A percentile compares a stretch with the other conserved stretches of the same genome.
Evolutionary conservation across 2,888 invertebrate species (phyloP).

Genomic region (Metopia argyrocephala): DNA sequence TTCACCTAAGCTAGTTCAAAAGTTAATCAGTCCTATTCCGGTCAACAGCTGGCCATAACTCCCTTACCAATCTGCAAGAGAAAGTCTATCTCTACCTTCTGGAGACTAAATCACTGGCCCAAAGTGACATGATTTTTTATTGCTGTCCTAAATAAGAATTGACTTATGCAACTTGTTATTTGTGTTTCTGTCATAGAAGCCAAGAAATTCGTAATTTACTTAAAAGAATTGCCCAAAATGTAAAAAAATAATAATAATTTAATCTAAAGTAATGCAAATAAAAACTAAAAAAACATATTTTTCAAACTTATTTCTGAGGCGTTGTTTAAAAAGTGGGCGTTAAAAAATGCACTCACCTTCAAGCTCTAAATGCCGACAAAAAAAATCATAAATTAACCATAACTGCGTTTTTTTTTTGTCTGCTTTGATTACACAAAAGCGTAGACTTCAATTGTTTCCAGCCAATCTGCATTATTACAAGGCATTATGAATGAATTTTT

Average conservation of each 20-base stretch:
- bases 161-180: too few species aligned
- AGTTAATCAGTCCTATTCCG: too few species aligned
- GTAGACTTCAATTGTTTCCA: slow-evolving; percentile 40
- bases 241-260: neutral
- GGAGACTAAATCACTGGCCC: too few species aligned
- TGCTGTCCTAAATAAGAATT: too few species aligned
- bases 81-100: too few species aligned
- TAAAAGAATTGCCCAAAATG: too few species aligned
- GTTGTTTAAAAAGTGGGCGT: slow-evolving; percentile 50
- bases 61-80: too few species aligned
- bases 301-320: slow-evolving; percentile 20
- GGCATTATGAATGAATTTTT: slow-evolving; percentile 10
- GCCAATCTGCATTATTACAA: slow-evolving; percentile 2
- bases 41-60: too few species aligned
- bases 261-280: neutral
- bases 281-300: neutral
- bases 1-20: too few species aligned
- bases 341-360: slow-evolving; percentile 54
- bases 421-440: slow-evolving; percentile 7
- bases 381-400: slow-evolving; percentile 13
- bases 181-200: too few species aligned
- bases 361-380: slow-evolving; percentile 25
- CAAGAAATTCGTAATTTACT: too few species aligned
- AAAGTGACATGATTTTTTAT: too few species aligned
- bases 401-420: neutral